Conservation (phyloP, 2,113 vertebrate genomes). For the Zapornia atra region DNA sequence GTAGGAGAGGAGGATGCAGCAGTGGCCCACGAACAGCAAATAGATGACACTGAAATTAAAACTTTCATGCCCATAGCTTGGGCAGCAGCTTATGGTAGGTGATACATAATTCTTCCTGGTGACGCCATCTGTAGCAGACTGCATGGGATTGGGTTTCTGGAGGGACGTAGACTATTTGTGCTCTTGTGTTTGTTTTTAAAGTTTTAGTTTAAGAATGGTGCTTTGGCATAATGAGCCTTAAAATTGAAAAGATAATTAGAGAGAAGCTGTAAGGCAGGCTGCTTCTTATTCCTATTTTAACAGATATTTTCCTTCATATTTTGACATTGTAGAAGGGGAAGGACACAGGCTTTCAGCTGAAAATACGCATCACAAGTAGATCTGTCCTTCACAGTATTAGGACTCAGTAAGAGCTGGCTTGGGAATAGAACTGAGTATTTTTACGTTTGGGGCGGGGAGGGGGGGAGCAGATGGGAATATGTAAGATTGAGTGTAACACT, state of each 20-base stretch:
- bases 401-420: background rate
- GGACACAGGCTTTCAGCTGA: conserved; percentile 18
- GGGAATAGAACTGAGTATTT: background rate
- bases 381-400: conserved; percentile 35
- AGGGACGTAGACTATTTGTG: background rate
- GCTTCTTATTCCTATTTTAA: conserved; percentile 25
- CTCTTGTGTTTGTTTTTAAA: background rate
- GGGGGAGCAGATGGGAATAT: background rate
- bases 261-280: conserved; percentile 20
- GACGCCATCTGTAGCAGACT: background rate
- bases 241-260: background rate
- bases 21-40: conserved; percentile 84
- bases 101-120: background rate
- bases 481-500: background rate
- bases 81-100: conserved; percentile 91
- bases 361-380: conserved; percentile 21
- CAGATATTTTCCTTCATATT: conserved; percentile 35
- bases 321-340: conserved; percentile 22
- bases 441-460: fast-evolving
- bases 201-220: background rate
- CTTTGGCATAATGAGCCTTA: conserved; percentile 25
- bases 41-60: conserved; percentile 88
- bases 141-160: background rate
- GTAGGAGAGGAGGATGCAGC: conserved; percentile 89
- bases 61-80: conserved; percentile 93